Percentiles rank a stretch among this genome's conserved stretches.
Evolutionary conservation across 35 echinoderm and acorn worm species (phyloP).

Genomic region (Heliocidaris tuberculata): DNA sequence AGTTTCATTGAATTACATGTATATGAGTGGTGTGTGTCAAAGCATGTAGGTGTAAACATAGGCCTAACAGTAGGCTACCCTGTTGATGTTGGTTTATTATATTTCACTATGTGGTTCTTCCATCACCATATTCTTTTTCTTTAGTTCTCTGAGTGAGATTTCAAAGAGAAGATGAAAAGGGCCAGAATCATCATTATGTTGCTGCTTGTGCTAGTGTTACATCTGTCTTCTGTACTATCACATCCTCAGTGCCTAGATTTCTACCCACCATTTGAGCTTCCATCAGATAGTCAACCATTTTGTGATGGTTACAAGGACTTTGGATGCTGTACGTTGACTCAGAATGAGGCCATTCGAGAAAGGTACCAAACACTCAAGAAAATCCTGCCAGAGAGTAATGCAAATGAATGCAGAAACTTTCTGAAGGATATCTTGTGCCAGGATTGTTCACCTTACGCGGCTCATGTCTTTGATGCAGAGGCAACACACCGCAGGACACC

Average conservation of each 20-base stretch:
- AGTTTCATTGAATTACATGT: background rate
- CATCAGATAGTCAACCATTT: slow-evolving; percentile 50
- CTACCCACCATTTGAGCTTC: slow-evolving; percentile 75
- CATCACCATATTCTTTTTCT: background rate
- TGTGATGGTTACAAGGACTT: slow-evolving; percentile 74
- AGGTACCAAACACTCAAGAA: slow-evolving; percentile 32
- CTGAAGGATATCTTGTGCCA: slow-evolving; percentile 87
- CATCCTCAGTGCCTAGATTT: slow-evolving; percentile 95
- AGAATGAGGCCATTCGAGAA: slow-evolving; percentile 51
- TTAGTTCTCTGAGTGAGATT: background rate
- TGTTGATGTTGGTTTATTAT: background rate
- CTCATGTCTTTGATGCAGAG: slow-evolving; percentile 84
- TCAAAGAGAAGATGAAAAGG: background rate
- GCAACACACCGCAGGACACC: slow-evolving; percentile 23
- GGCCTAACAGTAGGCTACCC: background rate
- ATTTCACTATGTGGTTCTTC: background rate
- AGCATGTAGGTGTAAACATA: background rate
- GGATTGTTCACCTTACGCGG: slow-evolving; percentile 93
- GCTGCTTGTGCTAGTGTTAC: background rate
- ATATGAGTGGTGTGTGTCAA: background rate
- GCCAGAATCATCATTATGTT: background rate
- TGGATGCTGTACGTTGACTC: slow-evolving; percentile 67
- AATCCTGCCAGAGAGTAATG: background rate
- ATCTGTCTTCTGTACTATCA: background rate
- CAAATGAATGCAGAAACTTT: slow-evolving; percentile 53